These are phyloP conservation scores for Lutjanus campechanus DNA, from an alignment of 2,797 vertebrate genomes.

Conservation along the genomic window DNA sequence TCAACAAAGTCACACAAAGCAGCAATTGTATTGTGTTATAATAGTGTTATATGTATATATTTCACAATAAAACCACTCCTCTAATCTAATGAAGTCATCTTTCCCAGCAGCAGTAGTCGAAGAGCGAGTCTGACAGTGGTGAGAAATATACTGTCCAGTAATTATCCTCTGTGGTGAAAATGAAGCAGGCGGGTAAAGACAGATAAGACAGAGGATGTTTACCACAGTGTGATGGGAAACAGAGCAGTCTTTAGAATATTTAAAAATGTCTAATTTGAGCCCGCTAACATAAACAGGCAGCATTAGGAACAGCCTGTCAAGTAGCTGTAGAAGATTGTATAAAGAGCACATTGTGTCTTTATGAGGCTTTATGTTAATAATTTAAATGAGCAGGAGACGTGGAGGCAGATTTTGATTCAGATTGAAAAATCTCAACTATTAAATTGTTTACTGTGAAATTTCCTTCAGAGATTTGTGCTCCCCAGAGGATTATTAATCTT, in stretches of 20 bases:
- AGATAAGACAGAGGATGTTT: slow-evolving; percentile 88
- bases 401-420: not conserved
- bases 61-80: slow-evolving; percentile 2
- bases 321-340: slow-evolving; percentile 7
- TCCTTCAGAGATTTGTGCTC: no score
- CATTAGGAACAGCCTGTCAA: not conserved
- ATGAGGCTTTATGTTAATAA: slow-evolving; percentile 1
- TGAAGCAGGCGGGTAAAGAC: slow-evolving; percentile 51
- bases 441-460: not conserved
- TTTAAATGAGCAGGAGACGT: not conserved
- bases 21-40: not conserved
- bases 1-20: slow-evolving; percentile 23
- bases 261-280: slow-evolving; percentile 69
- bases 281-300: slow-evolving; percentile 68
- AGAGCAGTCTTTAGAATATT: slow-evolving; percentile 67
- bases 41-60: not conserved
- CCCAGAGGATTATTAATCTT: no score
- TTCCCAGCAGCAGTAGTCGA: not conserved
- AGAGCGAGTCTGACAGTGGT: slow-evolving; percentile 5
- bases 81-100: not conserved
- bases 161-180: slow-evolving; percentile 69
- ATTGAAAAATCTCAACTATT: not conserved
- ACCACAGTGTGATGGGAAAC: slow-evolving; percentile 79
- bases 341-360: not conserved
- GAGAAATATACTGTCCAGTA: slow-evolving; percentile 61